Evolutionary conservation across 2,797 vertebrate genomes (phyloP).

Genomic region (Hipposideros larvatus): DNA sequence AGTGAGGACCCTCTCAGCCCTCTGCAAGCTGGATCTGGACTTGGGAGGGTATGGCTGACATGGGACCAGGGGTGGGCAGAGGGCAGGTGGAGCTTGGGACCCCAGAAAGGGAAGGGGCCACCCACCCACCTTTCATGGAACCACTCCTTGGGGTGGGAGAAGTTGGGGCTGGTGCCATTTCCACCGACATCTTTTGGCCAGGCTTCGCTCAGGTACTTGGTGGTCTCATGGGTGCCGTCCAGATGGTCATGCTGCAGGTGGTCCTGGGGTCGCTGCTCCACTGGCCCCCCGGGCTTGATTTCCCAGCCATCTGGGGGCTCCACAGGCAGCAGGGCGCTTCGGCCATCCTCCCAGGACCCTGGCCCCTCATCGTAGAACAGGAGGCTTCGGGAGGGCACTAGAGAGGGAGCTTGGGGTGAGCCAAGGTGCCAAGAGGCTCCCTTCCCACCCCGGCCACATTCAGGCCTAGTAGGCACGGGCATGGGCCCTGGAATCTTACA

Average conservation of each 20-base stretch:
- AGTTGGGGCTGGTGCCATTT: conserved; percentile 89
- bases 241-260: conserved; percentile 78
- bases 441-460: accelerated
- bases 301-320: conserved; percentile 91
- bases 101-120: neutral
- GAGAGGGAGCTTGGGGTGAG: conserved; percentile 71
- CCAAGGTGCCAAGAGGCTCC: accelerated
- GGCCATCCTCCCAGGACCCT: conserved; percentile 93
- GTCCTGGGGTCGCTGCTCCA: conserved; percentile 85
- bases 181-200: conserved; percentile 84
- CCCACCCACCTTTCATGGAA: conserved; percentile 87
- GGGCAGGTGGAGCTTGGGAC: neutral
- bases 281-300: conserved; percentile 85
- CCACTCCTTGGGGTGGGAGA: conserved; percentile 86
- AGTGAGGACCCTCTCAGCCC: neutral
- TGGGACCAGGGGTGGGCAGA: neutral
- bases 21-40: neutral
- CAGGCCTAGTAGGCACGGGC: neutral
- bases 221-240: conserved; percentile 89
- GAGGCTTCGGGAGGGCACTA: conserved; percentile 98
- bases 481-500: neutral
- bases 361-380: conserved; percentile 96
- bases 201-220: conserved; percentile 92
- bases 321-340: conserved; percentile 89
- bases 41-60: neutral